Conservation (phyloP, 2,888 invertebrate species). For the Cantharis rufa region DNA sequence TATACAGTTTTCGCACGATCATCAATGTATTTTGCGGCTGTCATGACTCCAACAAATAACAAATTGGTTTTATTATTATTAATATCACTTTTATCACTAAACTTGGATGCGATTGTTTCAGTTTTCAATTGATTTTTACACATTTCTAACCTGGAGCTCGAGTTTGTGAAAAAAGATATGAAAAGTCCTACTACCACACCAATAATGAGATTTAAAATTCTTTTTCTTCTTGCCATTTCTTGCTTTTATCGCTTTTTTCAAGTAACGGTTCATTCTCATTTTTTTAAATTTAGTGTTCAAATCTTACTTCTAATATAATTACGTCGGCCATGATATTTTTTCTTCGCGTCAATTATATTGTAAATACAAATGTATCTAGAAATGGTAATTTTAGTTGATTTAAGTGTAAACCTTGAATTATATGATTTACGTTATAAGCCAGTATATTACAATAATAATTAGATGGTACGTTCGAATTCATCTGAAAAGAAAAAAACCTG, state of each 20-base stretch:
- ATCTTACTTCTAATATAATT: neutral
- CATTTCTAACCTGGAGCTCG: neutral
- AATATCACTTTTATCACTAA: neutral
- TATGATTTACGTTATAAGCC: neutral
- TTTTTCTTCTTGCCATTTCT: conserved; percentile 45
- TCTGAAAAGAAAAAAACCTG: neutral
- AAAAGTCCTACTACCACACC: conserved; percentile 46
- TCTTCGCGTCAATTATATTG: neutral
- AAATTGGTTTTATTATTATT: conserved; percentile 48
- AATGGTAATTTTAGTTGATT: neutral
- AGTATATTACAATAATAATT: neutral
- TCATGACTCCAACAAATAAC: conserved; percentile 95
- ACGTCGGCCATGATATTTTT: neutral
- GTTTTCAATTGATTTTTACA: neutral
- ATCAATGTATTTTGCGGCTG: conserved; percentile 88
- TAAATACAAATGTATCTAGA: neutral
- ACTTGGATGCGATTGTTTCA: neutral
- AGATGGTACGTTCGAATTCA: neutral
- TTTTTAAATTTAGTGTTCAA: neutral
- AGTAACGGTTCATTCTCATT: conserved; percentile 5
- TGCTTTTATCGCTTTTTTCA: conserved; percentile 18
- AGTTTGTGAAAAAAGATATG: conserved; percentile 5
- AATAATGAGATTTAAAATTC: conserved; percentile 45
- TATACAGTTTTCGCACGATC: conserved; percentile 88
- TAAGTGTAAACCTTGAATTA: neutral